Conservation (phyloP, 2,797 vertebrate genomes). For the Knipowitschia caucasica region DNA sequence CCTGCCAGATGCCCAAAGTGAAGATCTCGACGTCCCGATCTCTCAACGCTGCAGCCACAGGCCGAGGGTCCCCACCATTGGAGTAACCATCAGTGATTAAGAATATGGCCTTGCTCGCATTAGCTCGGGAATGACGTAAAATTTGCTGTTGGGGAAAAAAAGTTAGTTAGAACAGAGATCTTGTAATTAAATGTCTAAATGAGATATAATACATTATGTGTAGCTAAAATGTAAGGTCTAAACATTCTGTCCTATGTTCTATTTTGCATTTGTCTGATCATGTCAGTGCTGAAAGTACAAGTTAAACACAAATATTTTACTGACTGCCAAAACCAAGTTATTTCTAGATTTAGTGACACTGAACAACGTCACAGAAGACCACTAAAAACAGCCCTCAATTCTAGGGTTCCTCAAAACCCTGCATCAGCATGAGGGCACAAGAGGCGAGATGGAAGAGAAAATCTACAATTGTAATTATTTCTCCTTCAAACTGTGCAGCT, state of each 20-base stretch:
- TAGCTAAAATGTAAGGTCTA: too few relatives aligned
- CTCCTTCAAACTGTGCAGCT: conserved; percentile 58
- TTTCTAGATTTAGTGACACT: conserved; percentile 43
- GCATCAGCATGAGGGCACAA: conserved; percentile 49
- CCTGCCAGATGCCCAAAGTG: conserved; percentile 97
- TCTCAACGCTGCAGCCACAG: conserved; percentile 84
- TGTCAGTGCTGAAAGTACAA: not conserved
- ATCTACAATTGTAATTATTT: conserved; percentile 69
- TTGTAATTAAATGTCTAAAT: not conserved
- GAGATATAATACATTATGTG: not conserved
- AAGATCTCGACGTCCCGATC: conserved; percentile 95
- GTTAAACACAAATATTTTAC: conserved; percentile 25
- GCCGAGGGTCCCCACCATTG: conserved; percentile 93
- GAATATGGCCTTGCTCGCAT: conserved; percentile 92
- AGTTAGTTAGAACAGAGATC: not conserved
- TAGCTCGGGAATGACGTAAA: conserved; percentile 85
- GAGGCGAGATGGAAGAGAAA: conserved; percentile 29
- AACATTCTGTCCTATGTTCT: too few relatives aligned
- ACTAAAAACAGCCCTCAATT: conserved; percentile 65
- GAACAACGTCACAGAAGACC: conserved; percentile 64
- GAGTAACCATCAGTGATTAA: conserved; percentile 98
- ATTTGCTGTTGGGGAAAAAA: conserved; percentile 82
- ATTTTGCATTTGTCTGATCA: too few relatives aligned
- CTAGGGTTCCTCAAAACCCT: conserved; percentile 57
- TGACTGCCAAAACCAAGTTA: conserved; percentile 32